A percentile compares a stretch with the other conserved stretches of the same genome.
Evolutionary conservation across 2,888 invertebrate species (phyloP).

Genomic region (Ophioninae sp.): DNA sequence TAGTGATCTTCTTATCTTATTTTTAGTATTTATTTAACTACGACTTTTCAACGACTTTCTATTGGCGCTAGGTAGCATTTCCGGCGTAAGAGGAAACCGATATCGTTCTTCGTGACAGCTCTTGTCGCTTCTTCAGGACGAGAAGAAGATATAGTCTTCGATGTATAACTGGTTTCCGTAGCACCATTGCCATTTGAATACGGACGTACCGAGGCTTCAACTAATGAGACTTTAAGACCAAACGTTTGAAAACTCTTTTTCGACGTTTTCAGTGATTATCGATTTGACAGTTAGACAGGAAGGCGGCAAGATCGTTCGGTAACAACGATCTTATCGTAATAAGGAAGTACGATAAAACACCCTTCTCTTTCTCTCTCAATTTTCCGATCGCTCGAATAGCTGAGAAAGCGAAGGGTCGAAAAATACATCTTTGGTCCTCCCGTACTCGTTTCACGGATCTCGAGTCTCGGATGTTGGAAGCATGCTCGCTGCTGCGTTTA

Average conservation of each 20-base stretch:
- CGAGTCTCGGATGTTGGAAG: constrained; percentile 51
- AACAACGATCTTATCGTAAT: constrained; percentile 43
- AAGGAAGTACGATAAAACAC: not conserved
- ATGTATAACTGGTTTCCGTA: not conserved
- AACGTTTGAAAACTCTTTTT: not conserved
- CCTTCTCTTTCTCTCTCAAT: constrained; percentile 18
- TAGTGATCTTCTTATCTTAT: not conserved
- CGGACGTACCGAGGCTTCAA: not conserved
- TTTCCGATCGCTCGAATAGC: constrained; percentile 41
- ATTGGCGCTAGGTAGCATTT: constrained; percentile 25
- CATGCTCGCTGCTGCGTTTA: constrained; percentile 65
- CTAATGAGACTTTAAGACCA: not conserved
- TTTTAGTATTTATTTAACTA: not conserved
- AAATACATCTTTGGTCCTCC: constrained; percentile 34
- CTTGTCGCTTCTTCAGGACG: not conserved
- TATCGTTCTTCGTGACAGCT: constrained; percentile 18
- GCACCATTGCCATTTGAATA: not conserved
- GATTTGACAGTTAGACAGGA: not conserved
- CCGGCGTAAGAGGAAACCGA: constrained; percentile 48
- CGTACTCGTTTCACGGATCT: constrained; percentile 62
- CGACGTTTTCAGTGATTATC: not conserved
- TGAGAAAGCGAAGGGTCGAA: constrained; percentile 32
- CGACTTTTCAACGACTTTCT: not conserved
- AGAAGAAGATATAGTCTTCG: not conserved
- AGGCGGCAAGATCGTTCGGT: not conserved